Percentiles rank a stretch among this genome's conserved stretches.
Evolutionary conservation across 2,888 invertebrate genomes (phyloP).

Genomic region (Epinotia brunnichana): DNA sequence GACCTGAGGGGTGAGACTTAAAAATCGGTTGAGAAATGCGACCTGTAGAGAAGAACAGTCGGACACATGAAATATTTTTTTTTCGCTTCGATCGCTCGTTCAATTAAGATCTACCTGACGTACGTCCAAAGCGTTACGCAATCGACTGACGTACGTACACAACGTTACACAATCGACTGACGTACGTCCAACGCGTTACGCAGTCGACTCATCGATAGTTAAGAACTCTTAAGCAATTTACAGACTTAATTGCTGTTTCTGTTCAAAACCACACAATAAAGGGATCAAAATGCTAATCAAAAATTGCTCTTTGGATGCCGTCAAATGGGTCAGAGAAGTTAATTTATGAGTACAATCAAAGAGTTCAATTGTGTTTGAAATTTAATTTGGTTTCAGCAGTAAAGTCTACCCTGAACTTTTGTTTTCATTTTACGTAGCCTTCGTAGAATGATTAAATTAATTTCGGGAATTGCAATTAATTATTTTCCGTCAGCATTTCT

Average conservation of each 20-base stretch:
- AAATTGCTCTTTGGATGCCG: conserved; percentile 17
- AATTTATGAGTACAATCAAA: conserved; percentile 38
- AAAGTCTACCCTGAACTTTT: conserved; percentile 25
- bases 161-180: too few species aligned
- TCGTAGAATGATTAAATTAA: conserved; percentile 14
- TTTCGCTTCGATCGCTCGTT: too few species aligned
- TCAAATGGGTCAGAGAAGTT: conserved; percentile 16
- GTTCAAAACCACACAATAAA: conserved; percentile 10
- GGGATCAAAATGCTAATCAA: conserved; percentile 29
- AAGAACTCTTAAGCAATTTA: not conserved
- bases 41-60: too few species aligned
- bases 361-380: conserved; percentile 35
- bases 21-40: too few species aligned
- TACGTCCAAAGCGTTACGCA: too few species aligned
- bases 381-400: conserved; percentile 29
- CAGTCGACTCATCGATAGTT: not conserved
- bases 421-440: conserved; percentile 22
- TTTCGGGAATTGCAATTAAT: conserved; percentile 6
- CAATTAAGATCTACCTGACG: too few species aligned
- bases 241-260: not conserved
- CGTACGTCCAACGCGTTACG: too few species aligned
- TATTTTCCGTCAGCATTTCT: not conserved
- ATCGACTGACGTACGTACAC: too few species aligned
- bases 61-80: too few species aligned
- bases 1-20: too few species aligned